These are phyloP conservation scores for Calameuta idolon DNA, from an alignment of 2,888 invertebrate species.

Conservation along the genomic window DNA sequence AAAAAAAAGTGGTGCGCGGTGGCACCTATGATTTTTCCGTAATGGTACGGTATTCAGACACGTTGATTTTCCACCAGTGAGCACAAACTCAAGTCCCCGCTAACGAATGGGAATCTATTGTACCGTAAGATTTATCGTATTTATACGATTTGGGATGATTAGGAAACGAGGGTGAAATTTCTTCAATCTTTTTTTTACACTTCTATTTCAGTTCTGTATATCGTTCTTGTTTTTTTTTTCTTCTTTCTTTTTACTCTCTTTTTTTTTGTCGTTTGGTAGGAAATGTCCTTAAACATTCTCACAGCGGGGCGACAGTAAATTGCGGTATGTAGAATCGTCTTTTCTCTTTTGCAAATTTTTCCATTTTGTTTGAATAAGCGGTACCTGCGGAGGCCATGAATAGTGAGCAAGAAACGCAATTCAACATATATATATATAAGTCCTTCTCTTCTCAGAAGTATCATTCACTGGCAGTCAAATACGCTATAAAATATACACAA, in stretches of 20 bases:
- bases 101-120: neutral
- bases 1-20: neutral
- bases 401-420: neutral
- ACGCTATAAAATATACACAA: neutral
- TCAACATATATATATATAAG: no score
- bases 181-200: neutral
- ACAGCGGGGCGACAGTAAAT: neutral
- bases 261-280: neutral
- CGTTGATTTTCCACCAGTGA: neutral
- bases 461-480: no score
- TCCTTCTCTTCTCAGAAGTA: no score
- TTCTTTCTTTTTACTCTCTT: neutral
- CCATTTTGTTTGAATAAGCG: neutral
- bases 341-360: neutral
- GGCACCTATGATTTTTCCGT: neutral
- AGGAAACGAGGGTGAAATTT: neutral
- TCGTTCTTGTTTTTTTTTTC: neutral
- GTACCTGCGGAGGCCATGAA: neutral
- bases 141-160: neutral
- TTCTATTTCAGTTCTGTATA: neutral
- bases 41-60: neutral
- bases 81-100: neutral
- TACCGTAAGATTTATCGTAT: neutral
- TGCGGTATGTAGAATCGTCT: neutral
- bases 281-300: neutral